These are phyloP conservation scores for Corydoras maculifer DNA, from an alignment of 2,113 vertebrate genomes.

Conservation along the genomic window DNA sequence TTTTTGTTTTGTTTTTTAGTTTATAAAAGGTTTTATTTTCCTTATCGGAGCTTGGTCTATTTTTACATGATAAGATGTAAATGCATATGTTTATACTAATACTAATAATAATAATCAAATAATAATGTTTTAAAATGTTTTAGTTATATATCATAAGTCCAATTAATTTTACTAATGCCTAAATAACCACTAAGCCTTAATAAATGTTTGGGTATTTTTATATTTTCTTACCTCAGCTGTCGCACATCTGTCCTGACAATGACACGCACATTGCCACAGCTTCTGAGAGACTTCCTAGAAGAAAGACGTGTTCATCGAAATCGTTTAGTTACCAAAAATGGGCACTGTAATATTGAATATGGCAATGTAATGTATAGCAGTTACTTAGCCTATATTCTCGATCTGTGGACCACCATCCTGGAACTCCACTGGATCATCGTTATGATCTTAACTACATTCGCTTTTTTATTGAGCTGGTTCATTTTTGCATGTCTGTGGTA, in stretches of 20 bases:
- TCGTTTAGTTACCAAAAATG: conserved; percentile 88
- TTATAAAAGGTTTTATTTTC: too few species aligned
- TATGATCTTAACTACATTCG: conserved; percentile 80
- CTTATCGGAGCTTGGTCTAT: too few species aligned
- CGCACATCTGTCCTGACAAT: conserved; percentile 58
- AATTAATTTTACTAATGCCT: not conserved
- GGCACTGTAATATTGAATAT: conserved; percentile 91
- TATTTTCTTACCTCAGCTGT: conserved; percentile 8
- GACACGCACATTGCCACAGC: conserved; percentile 70
- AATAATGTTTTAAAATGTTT: too few species aligned
- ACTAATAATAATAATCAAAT: too few species aligned
- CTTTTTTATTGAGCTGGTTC: conserved; percentile 92
- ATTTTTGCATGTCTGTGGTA: conserved; percentile 91
- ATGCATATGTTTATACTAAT: too few species aligned
- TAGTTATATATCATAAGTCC: too few species aligned
- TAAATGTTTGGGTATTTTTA: not conserved
- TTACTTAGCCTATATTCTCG: conserved; percentile 78
- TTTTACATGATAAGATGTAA: too few species aligned
- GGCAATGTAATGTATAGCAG: conserved; percentile 81
- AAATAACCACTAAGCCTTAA: not conserved
- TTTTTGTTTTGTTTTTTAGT: too few species aligned
- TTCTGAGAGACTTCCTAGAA: conserved; percentile 56
- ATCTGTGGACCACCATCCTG: conserved; percentile 93
- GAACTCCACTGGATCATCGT: conserved; percentile 90
- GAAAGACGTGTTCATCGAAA: conserved; percentile 55